These are phyloP conservation scores for Ptilonorhynchus violaceus DNA, from an alignment of 2,113 vertebrate species.

Conservation along the genomic window DNA sequence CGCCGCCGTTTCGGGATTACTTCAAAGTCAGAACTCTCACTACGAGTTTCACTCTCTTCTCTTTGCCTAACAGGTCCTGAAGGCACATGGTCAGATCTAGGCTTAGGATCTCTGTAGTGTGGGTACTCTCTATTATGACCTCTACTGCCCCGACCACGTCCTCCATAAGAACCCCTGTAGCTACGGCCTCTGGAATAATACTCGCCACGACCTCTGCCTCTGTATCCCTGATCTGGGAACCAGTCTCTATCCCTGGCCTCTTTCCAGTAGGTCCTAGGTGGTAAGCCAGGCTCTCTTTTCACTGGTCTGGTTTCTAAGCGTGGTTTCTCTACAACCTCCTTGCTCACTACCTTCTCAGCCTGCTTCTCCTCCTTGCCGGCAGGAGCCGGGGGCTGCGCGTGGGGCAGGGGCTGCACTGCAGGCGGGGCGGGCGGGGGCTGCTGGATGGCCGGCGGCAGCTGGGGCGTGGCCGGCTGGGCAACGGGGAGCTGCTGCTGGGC, in stretches of 20 bases:
- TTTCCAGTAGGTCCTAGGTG: conserved; percentile 86
- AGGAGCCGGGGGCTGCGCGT: background rate
- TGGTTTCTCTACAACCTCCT: conserved; percentile 77
- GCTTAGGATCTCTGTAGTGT: conserved; percentile 86
- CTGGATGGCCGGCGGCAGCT: background rate
- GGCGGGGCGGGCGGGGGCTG: background rate
- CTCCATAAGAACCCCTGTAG: conserved; percentile 91
- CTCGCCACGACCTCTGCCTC: conserved; percentile 91
- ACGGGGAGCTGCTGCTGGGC: background rate
- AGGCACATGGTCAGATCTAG: conserved; percentile 78
- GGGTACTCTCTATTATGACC: conserved; percentile 89
- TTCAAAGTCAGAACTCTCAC: conserved; percentile 97
- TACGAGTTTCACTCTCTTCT: conserved; percentile 96
- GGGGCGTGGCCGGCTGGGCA: conserved; percentile 4
- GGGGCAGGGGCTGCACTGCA: background rate
- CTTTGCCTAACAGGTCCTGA: conserved; percentile 81
- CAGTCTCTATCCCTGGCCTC: conserved; percentile 91
- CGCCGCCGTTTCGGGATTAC: conserved; percentile 91
- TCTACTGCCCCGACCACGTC: conserved; percentile 85
- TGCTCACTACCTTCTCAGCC: conserved; percentile 75
- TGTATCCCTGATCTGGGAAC: conserved; percentile 86
- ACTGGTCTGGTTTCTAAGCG: conserved; percentile 80
- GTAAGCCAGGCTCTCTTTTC: conserved; percentile 80
- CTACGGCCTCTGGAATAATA: conserved; percentile 96
- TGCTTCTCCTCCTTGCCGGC: conserved; percentile 83